Evolutionary conservation across 1,140 invertebrate genomes (phyloP).

Genomic region (Zaprionus davidi): DNA sequence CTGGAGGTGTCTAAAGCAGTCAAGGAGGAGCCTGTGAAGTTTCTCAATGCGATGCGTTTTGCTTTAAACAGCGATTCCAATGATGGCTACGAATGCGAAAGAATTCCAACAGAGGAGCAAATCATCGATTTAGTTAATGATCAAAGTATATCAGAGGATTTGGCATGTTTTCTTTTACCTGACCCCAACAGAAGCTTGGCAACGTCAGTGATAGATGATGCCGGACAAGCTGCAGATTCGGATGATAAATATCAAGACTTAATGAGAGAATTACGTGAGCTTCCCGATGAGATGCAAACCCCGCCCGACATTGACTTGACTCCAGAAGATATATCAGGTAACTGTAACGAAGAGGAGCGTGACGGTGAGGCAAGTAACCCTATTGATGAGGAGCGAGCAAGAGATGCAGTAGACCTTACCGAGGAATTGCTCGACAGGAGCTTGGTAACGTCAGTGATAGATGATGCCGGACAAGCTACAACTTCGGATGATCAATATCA

Average conservation of each 20-base stretch:
- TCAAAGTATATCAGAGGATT: background rate
- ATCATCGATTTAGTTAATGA: conserved; percentile 27
- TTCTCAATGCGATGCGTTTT: conserved; percentile 34
- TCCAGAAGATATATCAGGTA: background rate
- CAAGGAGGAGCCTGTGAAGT: conserved; percentile 28
- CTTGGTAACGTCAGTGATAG: background rate
- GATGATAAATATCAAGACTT: conserved; percentile 2
- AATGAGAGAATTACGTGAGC: background rate
- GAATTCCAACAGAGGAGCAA: conserved; percentile 18
- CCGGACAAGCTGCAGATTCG: background rate
- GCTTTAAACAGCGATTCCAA: background rate
- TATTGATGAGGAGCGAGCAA: background rate
- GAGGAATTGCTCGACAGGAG: too few species aligned
- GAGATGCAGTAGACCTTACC: background rate
- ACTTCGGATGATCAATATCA: background rate
- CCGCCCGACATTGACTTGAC: background rate
- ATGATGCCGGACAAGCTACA: background rate
- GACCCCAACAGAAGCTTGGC: background rate
- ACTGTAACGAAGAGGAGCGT: background rate
- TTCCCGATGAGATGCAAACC: background rate
- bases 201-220: background rate
- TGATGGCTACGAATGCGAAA: conserved; percentile 21
- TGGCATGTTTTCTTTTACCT: conserved; percentile 14
- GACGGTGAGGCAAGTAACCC: background rate
- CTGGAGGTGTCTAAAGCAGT: background rate